Evolutionary conservation across 2,797 vertebrate genomes (phyloP).

Genomic region (Eulemur albifrons): DNA sequence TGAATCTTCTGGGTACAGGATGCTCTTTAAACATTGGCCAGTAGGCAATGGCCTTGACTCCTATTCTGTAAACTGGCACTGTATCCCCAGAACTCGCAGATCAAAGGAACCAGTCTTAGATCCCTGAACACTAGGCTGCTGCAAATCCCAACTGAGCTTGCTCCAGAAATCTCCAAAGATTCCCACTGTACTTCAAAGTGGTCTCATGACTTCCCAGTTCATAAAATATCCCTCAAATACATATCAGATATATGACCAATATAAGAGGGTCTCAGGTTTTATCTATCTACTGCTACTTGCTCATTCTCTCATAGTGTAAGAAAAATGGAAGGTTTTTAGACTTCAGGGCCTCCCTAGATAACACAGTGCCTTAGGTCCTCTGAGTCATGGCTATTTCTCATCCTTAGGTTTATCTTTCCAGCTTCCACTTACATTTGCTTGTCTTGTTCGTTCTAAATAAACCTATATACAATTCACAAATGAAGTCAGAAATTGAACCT

Average conservation of each 20-base stretch:
- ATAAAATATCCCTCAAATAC: not conserved
- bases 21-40: not conserved
- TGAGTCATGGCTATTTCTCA: not conserved
- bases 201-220: not conserved
- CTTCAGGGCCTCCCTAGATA: not conserved
- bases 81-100: not conserved
- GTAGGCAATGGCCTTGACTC: not conserved
- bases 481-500: not conserved
- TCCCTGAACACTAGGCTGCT: not conserved
- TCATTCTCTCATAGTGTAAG: not conserved
- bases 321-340: not conserved
- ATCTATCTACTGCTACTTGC: too few relatives aligned
- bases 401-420: not conserved
- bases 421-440: not conserved
- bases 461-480: not conserved
- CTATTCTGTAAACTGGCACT: not conserved
- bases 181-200: not conserved
- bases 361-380: not conserved
- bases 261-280: not conserved
- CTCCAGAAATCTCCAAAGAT: not conserved
- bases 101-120: not conserved
- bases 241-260: not conserved
- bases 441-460: constrained; percentile 48
- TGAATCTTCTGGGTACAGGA: not conserved
- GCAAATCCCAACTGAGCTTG: not conserved